These are phyloP conservation scores for Ophthalmolycus amberensis DNA, from an alignment of 2,113 vertebrate genomes.

Conservation along the genomic window DNA sequence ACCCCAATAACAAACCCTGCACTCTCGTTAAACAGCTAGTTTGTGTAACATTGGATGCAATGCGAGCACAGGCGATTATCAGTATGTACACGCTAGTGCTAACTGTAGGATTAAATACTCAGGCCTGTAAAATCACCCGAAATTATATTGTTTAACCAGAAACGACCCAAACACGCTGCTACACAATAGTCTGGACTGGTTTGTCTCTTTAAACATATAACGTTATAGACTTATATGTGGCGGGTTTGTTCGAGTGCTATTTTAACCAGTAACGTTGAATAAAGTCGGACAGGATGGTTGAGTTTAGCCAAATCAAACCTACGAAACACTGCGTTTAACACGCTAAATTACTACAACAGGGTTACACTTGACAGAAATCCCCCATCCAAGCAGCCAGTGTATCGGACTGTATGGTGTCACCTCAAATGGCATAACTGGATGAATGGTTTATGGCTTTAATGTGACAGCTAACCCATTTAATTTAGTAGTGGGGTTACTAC, in stretches of 20 bases:
- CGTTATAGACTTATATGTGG: not conserved
- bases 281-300: not conserved
- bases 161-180: not conserved
- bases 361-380: not conserved
- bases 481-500: not conserved
- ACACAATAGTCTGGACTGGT: not conserved
- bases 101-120: constrained; percentile 15
- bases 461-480: constrained; percentile 6
- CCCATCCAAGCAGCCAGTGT: not conserved
- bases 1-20: not conserved
- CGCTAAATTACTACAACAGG: not conserved
- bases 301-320: not conserved
- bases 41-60: not conserved
- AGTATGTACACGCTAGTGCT: not conserved
- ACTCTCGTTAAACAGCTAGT: not conserved
- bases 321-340: not conserved
- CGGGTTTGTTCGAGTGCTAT: not conserved
- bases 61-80: not conserved
- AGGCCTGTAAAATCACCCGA: constrained; percentile 26
- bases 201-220: not conserved
- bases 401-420: not conserved
- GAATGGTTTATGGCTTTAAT: constrained; percentile 3
- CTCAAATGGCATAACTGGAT: not conserved
- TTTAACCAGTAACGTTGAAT: not conserved
- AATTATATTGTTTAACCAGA: not conserved